Conservation (phyloP, 2,888 invertebrate species). For the Hydrotaea cyrtoneurina region DNA sequence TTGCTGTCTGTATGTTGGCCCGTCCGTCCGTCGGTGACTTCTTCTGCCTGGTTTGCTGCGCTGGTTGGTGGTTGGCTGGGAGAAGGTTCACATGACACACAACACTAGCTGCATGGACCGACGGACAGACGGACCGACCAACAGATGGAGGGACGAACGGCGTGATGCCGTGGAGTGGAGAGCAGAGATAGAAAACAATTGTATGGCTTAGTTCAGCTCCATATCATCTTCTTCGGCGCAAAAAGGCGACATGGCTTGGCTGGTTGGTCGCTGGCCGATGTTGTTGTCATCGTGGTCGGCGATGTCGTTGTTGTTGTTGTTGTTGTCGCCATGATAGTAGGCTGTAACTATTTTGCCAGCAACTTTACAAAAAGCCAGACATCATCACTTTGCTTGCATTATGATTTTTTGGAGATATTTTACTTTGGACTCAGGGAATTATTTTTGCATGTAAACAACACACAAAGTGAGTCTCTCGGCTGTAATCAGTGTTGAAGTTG, state of each 20-base stretch:
- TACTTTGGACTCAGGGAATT: slow-evolving; percentile 23
- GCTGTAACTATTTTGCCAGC: slow-evolving; percentile 43
- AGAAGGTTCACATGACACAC: slow-evolving; percentile 69
- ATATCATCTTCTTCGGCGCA: slow-evolving; percentile 56
- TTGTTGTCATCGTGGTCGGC: slow-evolving; percentile 26
- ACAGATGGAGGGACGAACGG: not conserved
- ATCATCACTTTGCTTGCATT: slow-evolving; percentile 8
- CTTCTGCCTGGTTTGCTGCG: slow-evolving; percentile 33
- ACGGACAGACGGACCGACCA: not conserved
- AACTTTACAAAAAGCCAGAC: not conserved
- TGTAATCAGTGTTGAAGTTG: slow-evolving; percentile 51
- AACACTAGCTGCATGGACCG: slow-evolving; percentile 40
- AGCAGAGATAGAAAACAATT: slow-evolving; percentile 1
- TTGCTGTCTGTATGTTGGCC: slow-evolving; percentile 14
- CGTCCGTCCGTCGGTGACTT: slow-evolving; percentile 39
- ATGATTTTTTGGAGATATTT: slow-evolving; percentile 42
- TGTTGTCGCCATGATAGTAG: slow-evolving; percentile 51
- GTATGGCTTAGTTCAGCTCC: slow-evolving; percentile 58
- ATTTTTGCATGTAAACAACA: slow-evolving; percentile 60
- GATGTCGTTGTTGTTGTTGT: slow-evolving; percentile 27
- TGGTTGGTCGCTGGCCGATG: slow-evolving; percentile 32
- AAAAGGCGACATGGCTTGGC: not conserved
- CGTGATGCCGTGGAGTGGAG: not conserved
- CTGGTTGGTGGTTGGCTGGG: slow-evolving; percentile 46
- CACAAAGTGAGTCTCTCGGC: slow-evolving; percentile 56